Base-by-base conservation (phyloP, 2,113 vertebrate species). In the Myiozetetes cayanensis region DNA sequence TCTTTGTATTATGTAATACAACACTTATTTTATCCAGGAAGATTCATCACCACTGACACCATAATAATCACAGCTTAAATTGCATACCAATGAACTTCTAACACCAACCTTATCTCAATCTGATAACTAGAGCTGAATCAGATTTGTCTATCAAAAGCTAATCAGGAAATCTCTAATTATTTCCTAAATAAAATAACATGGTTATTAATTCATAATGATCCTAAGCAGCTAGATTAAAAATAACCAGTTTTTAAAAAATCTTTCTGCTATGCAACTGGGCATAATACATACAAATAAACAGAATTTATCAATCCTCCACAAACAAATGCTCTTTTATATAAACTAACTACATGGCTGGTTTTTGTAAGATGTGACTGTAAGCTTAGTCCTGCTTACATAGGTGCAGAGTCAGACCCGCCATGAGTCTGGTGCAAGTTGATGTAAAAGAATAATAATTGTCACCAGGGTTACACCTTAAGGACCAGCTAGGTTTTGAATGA, bases 1-100 rank as follows among this genome's bases (percentile, higher is more conserved):
- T 68, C 92, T 90, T 55, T 89, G 22, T 30, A 71, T 93, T 96
- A 94, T 91, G 87, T 89, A 95, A 95, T 90, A 94, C 59, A 96
- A 87, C 85, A 27, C 76, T 94, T 94, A 81, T 67, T 97, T 92
- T 86, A 92, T 87, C 65, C n/a, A 72, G 73, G 89, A 80, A 88
- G 78, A 72, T 85, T 94, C 74, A 83, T 82, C 77, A 89, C 71
- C 49, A 70, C 15, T 73, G 95, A 87, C 84, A 76, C 61, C 81
- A 85, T 80, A 91, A 90, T 83, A 93, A 97, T 92, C 74, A 82
- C 62, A 77, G 63, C 25, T 87, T 65, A 91, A 93, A 90, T 41
- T 96, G 79, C 53, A 87, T 85, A 86, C 58, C 83, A 89, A 80
- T 49, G 66, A 91, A 80, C 50, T 68, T n/a, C 23, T 33, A 55